A percentile compares a stretch with the other conserved stretches of the same genome.
Conservation (phyloP, 2,113 vertebrate genomes). For the Gadus chalcogrammus region DNA sequence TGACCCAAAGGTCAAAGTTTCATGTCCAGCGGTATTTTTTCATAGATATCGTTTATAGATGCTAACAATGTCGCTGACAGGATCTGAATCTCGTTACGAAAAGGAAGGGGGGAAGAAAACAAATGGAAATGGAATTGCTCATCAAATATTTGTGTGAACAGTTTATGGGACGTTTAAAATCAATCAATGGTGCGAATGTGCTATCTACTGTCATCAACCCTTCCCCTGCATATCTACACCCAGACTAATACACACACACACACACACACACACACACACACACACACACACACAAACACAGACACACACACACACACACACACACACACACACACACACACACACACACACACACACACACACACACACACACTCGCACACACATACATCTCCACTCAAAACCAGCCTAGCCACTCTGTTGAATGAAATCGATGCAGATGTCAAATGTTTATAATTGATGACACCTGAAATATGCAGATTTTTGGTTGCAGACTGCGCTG, state of each 20-base stretch:
- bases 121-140: not conserved
- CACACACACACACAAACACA: not conserved
- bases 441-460: slow-evolving; percentile 49
- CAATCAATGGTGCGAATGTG: slow-evolving; percentile 2
- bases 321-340: not conserved
- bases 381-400: not conserved
- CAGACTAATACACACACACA: not conserved
- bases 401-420: slow-evolving; percentile 3
- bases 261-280: too few species aligned
- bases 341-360: not conserved
- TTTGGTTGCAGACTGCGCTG: not conserved
- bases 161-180: slow-evolving; percentile 15
- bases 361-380: not conserved
- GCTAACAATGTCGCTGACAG: too few species aligned
- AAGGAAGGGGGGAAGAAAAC: not conserved
- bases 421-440: slow-evolving; percentile 57
- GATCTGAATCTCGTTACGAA: too few species aligned
- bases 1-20: too few species aligned
- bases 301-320: not conserved
- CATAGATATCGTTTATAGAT: too few species aligned
- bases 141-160: not conserved
- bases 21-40: too few species aligned
- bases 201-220: not conserved
- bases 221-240: not conserved
- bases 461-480: slow-evolving; percentile 16